These are phyloP conservation scores for Rhinoderma darwinii DNA, from an alignment of 2,113 vertebrate genomes.

Conservation along the genomic window DNA sequence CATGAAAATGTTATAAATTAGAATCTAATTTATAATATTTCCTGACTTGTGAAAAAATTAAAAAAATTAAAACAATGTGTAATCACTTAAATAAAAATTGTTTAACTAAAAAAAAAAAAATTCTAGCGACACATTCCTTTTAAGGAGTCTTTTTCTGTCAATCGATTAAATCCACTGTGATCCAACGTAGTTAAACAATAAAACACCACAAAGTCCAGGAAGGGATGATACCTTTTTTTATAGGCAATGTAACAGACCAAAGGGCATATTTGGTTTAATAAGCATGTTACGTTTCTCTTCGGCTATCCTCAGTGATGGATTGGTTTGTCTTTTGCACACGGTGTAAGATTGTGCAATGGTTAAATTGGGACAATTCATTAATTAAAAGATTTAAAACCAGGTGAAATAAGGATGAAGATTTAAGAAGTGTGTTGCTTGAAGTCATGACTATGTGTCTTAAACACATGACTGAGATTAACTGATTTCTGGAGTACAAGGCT, in stretches of 20 bases:
- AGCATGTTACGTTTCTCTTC: not conserved
- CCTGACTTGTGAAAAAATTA: no score
- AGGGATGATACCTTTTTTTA: not conserved
- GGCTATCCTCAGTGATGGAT: not conserved
- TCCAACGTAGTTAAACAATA: not conserved
- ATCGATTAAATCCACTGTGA: not conserved
- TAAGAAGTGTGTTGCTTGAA: not conserved
- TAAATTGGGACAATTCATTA: slow-evolving; percentile 11
- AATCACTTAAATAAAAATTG: no score
- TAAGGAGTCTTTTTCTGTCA: no score
- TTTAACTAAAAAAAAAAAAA: no score
- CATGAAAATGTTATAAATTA: no score
- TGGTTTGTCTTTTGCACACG: not conserved
- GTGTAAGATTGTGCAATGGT: slow-evolving; percentile 2
- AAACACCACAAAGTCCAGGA: not conserved
- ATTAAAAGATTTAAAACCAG: slow-evolving; percentile 48
- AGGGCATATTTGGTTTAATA: not conserved
- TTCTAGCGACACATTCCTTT: no score
- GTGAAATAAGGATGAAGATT: slow-evolving; percentile 44
- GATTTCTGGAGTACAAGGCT: slow-evolving; percentile 51
- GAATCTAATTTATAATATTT: no score
- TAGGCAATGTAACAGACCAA: not conserved
- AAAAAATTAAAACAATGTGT: no score
- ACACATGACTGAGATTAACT: slow-evolving; percentile 54
- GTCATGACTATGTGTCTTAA: slow-evolving; percentile 27